Evolutionary conservation across 2,113 vertebrate species (phyloP).

Genomic region (Dryoscopus gambensis): DNA sequence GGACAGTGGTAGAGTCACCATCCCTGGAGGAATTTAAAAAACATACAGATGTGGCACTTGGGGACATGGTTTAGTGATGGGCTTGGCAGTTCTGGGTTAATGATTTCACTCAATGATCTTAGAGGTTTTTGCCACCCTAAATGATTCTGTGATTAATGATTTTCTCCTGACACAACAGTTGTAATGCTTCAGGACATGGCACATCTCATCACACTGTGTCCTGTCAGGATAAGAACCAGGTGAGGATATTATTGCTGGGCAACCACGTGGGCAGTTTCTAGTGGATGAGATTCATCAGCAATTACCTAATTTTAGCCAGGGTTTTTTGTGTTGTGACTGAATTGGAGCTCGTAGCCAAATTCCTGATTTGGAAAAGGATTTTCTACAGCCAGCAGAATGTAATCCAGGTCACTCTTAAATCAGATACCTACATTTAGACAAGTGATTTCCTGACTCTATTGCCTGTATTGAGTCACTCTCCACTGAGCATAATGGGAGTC

Average conservation of each 20-base stretch:
- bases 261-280: neutral
- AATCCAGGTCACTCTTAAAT: neutral
- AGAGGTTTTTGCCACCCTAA: neutral
- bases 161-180: neutral
- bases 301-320: neutral
- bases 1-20: neutral
- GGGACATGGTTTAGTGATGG: neutral
- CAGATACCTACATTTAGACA: neutral
- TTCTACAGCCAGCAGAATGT: neutral
- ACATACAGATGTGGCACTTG: neutral
- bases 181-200: neutral
- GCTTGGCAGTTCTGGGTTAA: neutral
- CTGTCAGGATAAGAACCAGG: neutral
- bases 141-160: neutral
- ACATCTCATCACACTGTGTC: neutral
- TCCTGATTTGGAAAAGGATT: neutral
- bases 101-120: neutral
- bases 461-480: neutral
- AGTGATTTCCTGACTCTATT: neutral
- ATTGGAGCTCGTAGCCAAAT: neutral
- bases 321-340: neutral
- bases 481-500: neutral
- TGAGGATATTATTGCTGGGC: neutral
- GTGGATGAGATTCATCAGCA: neutral
- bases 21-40: neutral